Conservation (phyloP, 2,888 invertebrate species). For the Pollenia angustigena region DNA sequence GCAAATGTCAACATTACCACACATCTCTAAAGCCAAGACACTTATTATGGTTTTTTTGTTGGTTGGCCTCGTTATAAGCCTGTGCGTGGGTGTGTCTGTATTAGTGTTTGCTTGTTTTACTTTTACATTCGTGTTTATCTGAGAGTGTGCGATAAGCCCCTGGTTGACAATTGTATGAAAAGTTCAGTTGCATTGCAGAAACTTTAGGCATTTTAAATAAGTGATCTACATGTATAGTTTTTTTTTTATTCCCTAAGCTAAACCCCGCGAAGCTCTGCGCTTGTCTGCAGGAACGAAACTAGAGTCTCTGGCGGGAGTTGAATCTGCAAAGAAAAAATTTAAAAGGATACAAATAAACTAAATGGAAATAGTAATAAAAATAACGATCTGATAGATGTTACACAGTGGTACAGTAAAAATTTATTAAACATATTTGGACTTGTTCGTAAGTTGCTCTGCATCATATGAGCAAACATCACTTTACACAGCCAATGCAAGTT, state of each 20-base stretch:
- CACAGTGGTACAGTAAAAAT: too few relatives aligned
- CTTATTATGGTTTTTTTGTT: not conserved
- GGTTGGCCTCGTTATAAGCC: not conserved
- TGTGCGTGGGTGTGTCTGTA: not conserved
- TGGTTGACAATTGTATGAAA: constrained; percentile 11
- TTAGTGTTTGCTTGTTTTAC: not conserved
- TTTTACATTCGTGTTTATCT: not conserved
- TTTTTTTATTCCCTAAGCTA: too few relatives aligned
- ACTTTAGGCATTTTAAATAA: not conserved
- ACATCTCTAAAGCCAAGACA: not conserved
- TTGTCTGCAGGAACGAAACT: too few relatives aligned
- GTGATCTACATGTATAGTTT: not conserved
- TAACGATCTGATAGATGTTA: too few relatives aligned
- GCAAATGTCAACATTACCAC: not conserved
- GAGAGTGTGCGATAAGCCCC: not conserved
- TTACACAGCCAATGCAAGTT: too few relatives aligned
- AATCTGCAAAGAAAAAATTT: not conserved
- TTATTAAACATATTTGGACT: too few relatives aligned
- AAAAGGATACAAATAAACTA: not conserved
- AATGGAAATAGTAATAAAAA: too few relatives aligned
- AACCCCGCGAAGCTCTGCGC: too few relatives aligned
- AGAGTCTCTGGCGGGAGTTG: too few relatives aligned
- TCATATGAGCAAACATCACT: too few relatives aligned
- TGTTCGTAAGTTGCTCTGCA: too few relatives aligned
- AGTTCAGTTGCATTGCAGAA: not conserved